Base-by-base conservation (phyloP, 2,888 invertebrate species). In the Drepanosiphum platanoidis region DNA sequence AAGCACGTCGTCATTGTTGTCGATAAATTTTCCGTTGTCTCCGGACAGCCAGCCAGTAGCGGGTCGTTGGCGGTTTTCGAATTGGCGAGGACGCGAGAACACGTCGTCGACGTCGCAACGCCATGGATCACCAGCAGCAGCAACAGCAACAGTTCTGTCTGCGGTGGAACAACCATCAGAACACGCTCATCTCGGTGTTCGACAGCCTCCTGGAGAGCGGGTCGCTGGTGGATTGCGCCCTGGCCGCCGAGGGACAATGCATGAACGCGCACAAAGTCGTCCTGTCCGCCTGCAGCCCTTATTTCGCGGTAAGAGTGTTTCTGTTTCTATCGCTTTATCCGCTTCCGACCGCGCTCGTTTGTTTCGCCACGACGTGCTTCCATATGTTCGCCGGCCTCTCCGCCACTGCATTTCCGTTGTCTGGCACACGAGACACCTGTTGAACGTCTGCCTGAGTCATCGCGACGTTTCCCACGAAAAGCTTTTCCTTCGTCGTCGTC, bases 151-250 rank as follows among this genome's bases (percentile, higher is more conserved):
- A 96, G 92, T 97, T 96, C 91, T 96, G 96, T 91, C 92, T 97
- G 89, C 92, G 96, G 90, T 97, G 96, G 96, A 97, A 97, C 92
- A 96, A 96, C 91, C 96, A 97, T 92, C 96, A 96, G 91, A 95
- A 95, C 89, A 96, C 96, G 88, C 91, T 97, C 90, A 95, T 96
- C 89, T 94, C 95, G 89, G 96, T 96, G 89, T 96, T 97, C 91
- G 96, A 96, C 92, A 95, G 95, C 89, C 92, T 97, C 89, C 91
- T 96, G 89, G 95, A 96, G 92, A 95, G 95, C 91, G 96, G 95
- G 89, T 95, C 95, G 89, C 92, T 97, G 91, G 96, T 96, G 90
- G 97, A 97, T 91, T 96, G 96, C 90, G 96, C 96, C 88, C 91
- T 97, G 89, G 96, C 96, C 89, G 96, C 96, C 88, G 96, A 97